Conservation (phyloP, 2,888 invertebrate genomes). For the Apamea epomidion region DNA sequence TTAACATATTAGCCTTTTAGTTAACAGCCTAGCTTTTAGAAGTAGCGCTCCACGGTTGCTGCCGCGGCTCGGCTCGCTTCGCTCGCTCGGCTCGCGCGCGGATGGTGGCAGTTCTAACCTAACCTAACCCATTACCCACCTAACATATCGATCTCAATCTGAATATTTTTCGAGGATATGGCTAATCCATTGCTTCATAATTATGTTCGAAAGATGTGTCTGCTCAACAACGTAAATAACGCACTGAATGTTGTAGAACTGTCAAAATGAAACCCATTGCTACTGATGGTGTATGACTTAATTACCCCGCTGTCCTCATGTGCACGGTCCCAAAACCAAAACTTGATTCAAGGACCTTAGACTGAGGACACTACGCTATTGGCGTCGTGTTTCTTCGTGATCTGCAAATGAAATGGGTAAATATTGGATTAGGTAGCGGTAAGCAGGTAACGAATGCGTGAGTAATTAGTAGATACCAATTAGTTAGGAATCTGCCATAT, state of each 20-base stretch:
- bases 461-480: constrained; percentile 30
- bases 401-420: constrained; percentile 12
- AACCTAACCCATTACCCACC: neutral
- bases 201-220: too few relatives aligned
- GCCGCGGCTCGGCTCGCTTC: neutral
- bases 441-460: neutral
- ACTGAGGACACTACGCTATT: neutral
- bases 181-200: too few relatives aligned
- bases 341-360: neutral
- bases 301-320: neutral
- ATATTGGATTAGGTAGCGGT: constrained; percentile 11
- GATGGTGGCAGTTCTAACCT: neutral
- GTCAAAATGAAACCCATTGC: too few relatives aligned
- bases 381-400: constrained; percentile 4
- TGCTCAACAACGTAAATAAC: too few relatives aligned
- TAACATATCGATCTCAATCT: too few relatives aligned
- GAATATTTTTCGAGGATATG: too few relatives aligned
- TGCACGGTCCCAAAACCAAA: neutral
- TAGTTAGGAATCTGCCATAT: neutral
- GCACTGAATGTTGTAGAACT: too few relatives aligned
- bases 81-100: neutral
- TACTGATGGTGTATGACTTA: too few relatives aligned
- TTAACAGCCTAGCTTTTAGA: neutral
- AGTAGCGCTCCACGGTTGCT: neutral
- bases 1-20: neutral